These are phyloP conservation scores for Terebella lapidaria DNA, from an alignment of 2,888 invertebrate genomes.

Conservation along the genomic window DNA sequence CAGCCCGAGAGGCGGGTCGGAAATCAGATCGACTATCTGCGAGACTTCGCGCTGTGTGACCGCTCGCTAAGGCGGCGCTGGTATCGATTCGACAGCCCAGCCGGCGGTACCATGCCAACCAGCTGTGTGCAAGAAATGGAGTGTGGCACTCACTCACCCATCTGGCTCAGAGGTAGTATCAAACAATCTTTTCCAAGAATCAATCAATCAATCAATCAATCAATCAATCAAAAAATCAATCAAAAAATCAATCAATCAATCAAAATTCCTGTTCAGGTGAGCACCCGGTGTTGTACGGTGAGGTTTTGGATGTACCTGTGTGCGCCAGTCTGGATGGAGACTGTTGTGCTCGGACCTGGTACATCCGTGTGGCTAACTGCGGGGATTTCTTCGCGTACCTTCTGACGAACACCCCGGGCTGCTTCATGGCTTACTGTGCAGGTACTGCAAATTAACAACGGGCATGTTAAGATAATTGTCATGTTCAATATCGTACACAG, in stretches of 20 bases:
- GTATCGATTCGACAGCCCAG: slow-evolving; percentile 20
- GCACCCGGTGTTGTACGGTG: slow-evolving; percentile 17
- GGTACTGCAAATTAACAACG: slow-evolving; percentile 10
- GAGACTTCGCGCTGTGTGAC: slow-evolving; percentile 20
- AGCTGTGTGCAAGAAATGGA: slow-evolving; percentile 18
- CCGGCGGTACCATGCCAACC: slow-evolving; percentile 21
- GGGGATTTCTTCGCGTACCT: slow-evolving; percentile 31
- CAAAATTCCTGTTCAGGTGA: slow-evolving; percentile 10
- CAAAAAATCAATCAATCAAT: not conserved
- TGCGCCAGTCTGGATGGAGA: slow-evolving; percentile 16
- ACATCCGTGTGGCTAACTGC: slow-evolving; percentile 29
- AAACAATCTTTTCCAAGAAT: not conserved
- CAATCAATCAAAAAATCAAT: not conserved
- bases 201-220: not conserved
- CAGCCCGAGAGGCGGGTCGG: slow-evolving; percentile 18
- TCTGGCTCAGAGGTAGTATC: slow-evolving; percentile 23
- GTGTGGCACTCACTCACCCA: slow-evolving; percentile 24
- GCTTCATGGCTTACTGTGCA: slow-evolving; percentile 35
- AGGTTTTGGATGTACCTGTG: slow-evolving; percentile 15
- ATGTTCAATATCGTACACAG: too few relatives aligned
- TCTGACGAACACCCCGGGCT: slow-evolving; percentile 30
- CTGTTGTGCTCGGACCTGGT: slow-evolving; percentile 22
- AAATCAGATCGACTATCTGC: slow-evolving; percentile 11
- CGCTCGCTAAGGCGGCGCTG: slow-evolving; percentile 14
- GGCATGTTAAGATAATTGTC: too few relatives aligned